A percentile compares a stretch with the other conserved stretches of the same genome.
These are phyloP conservation scores for Zaprionus tsacasi DNA, from an alignment of 1,140 invertebrate species.

Conservation along the genomic window DNA sequence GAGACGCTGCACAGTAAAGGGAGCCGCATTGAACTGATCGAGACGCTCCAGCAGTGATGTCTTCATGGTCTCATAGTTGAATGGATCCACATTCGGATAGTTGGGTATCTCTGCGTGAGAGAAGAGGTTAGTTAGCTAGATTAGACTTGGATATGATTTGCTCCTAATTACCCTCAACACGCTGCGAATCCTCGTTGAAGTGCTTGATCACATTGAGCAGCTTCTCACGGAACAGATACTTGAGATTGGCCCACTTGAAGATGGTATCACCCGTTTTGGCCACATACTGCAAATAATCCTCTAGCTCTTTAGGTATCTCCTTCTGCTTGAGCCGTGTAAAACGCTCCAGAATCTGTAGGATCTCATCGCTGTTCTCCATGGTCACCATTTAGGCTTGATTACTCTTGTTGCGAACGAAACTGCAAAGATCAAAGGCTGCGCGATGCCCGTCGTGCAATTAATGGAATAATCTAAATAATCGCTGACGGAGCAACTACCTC, in stretches of 20 bases:
- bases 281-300: conserved; percentile 95
- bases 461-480: too few relatives aligned
- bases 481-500: too few relatives aligned
- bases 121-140: neutral
- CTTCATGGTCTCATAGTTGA: conserved; percentile 96
- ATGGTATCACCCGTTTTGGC: conserved; percentile 97
- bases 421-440: conserved; percentile 15
- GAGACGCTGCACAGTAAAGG: conserved; percentile 97
- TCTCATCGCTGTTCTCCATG: conserved; percentile 94
- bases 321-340: conserved; percentile 91
- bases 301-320: conserved; percentile 94
- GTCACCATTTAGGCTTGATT: conserved; percentile 65
- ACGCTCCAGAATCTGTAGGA: conserved; percentile 92
- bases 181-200: conserved; percentile 92
- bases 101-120: conserved; percentile 87
- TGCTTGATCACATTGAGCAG: conserved; percentile 93
- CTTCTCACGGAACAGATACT: conserved; percentile 94
- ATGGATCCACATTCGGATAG: conserved; percentile 95
- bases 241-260: conserved; percentile 95
- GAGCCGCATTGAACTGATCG: conserved; percentile 93
- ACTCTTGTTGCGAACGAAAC: conserved; percentile 6
- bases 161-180: conserved; percentile 85
- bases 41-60: conserved; percentile 92
- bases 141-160: neutral
- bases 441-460: neutral